These are phyloP conservation scores for Edolisoma coerulescens DNA, from an alignment of 2,113 vertebrate genomes.

Conservation along the genomic window DNA sequence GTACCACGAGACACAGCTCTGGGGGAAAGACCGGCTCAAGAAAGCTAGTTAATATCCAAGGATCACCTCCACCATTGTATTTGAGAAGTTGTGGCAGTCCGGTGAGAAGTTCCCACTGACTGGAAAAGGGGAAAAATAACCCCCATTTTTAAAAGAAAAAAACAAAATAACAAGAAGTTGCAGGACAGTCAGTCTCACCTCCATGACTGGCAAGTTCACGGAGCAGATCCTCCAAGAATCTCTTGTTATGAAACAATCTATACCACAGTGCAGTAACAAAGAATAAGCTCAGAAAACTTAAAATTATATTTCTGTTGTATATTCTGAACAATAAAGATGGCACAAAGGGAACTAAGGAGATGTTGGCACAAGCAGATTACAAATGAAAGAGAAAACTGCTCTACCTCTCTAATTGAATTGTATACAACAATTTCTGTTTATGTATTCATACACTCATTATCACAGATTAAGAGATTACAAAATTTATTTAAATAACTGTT, in stretches of 20 bases:
- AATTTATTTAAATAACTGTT: slow-evolving; percentile 1
- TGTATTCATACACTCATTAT: neutral
- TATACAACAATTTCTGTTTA: neutral
- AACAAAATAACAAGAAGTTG: neutral
- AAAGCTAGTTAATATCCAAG: neutral
- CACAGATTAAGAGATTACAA: neutral
- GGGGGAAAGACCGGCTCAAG: neutral
- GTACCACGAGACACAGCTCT: neutral
- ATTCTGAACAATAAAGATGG: neutral
- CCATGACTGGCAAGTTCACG: neutral
- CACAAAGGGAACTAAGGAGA: neutral
- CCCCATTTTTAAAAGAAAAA: neutral
- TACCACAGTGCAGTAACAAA: neutral
- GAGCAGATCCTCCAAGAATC: neutral
- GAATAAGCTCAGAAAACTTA: neutral
- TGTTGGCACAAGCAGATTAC: neutral
- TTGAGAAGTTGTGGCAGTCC: neutral
- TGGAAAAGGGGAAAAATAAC: neutral
- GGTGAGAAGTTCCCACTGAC: neutral
- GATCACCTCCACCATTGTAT: neutral
- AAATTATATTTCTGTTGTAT: neutral
- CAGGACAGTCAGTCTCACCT: neutral
- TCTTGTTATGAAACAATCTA: neutral
- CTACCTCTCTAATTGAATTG: neutral
- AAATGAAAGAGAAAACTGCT: neutral